Evolutionary conservation across 2,797 vertebrate species (phyloP).

Genomic region (Cyprinella venusta): DNA sequence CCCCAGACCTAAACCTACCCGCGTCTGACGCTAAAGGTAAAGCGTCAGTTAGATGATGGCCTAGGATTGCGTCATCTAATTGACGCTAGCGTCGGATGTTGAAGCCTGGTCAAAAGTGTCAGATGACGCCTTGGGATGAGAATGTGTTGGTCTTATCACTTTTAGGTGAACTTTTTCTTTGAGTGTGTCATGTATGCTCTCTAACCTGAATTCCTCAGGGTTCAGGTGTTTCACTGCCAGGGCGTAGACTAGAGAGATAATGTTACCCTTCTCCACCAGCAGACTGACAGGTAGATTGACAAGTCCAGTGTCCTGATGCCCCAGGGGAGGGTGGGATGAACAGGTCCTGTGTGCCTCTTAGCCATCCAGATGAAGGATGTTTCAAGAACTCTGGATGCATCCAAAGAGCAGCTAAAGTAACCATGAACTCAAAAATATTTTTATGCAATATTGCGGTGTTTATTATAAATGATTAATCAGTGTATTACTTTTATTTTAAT

Average conservation of each 20-base stretch:
- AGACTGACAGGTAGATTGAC: constrained; percentile 1
- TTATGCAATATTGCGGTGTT: neutral
- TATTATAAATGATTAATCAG: neutral
- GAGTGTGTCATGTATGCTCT: neutral
- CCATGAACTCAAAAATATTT: neutral
- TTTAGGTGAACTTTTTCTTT: neutral
- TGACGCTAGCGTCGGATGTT: too few relatives aligned
- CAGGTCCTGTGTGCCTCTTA: constrained; percentile 31
- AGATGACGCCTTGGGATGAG: too few relatives aligned
- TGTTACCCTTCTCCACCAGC: neutral
- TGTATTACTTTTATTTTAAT: too few relatives aligned
- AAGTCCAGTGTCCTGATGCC: constrained; percentile 1
- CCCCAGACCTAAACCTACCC: too few relatives aligned
- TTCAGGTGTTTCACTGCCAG: neutral
- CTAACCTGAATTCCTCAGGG: constrained; percentile 14
- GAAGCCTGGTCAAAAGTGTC: too few relatives aligned
- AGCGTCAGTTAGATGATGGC: too few relatives aligned
- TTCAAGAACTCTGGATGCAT: constrained; percentile 42
- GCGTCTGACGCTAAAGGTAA: too few relatives aligned
- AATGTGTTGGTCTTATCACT: neutral
- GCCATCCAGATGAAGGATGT: constrained; percentile 38
- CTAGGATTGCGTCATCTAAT: too few relatives aligned
- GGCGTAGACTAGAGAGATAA: constrained; percentile 7
- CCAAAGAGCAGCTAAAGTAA: neutral
- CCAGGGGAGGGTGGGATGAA: neutral